Base-by-base conservation (phyloP, 2,113 vertebrate species). In the Alligator mississippiensis region DNA sequence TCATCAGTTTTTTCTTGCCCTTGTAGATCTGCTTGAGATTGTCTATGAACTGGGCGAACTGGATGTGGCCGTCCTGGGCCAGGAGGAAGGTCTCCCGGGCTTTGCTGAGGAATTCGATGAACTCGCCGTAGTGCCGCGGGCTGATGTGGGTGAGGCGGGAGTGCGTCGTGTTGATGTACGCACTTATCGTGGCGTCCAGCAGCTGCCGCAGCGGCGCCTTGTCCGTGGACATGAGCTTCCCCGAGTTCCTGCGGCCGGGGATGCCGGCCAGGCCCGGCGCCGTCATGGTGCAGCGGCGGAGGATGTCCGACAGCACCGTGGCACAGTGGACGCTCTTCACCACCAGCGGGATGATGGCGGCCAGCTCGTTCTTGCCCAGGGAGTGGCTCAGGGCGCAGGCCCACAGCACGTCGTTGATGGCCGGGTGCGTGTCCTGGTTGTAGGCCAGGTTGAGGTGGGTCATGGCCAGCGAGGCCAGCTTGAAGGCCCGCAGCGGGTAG, bases 1-100 rank as follows among this genome's bases (percentile, higher is more conserved):
- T 98, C 99, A 99, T 99, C 93, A 99, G 98, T 97, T 99, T 99
- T 98, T 99, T 99, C 98, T 99, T 99, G 98, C 99, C 99, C 98
- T 99, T 99, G 97, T 99, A 99, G 98, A 99, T 99, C 98, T 99
- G 99, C 97, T 99, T 99, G 95, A 99, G 99, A 98, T 99, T 99
- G 98, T 99, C 99, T 96, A 99, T 99, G 97, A 99, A 99, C 96
- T 99, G 99, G 96, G 99, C 99, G 0, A 99, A 99, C 98, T 99
- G 99, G 94, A 99, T 99, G 97, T 99, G 98, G 89, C 99, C 99
- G 10, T 99, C 99, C 97, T 99, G 99, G 1, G 99, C 99, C 96
- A 99, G 97, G 85, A 99, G 98, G 95, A 99, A 99, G 88, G 99
- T 99, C 97, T 99, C 99, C 78, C 99, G 98, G 61, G 99, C 99